Percentiles rank a stretch among this genome's conserved stretches.
Conservation (phyloP, 2,888 invertebrate species). For the Plebejus anna region DNA sequence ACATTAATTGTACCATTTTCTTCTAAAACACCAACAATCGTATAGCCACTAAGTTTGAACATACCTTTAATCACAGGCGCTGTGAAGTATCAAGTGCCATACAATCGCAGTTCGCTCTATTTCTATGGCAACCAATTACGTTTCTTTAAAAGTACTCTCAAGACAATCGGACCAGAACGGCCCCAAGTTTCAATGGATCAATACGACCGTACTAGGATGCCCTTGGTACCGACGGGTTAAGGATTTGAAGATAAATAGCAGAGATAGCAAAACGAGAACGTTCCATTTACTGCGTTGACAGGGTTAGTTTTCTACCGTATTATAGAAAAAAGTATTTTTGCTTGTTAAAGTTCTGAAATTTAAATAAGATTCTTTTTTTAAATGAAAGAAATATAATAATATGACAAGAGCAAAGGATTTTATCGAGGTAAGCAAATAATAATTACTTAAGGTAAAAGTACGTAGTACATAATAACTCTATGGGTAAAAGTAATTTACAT, state of each 20-base stretch:
- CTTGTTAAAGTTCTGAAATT: background rate
- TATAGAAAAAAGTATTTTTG: background rate
- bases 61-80: background rate
- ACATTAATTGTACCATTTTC: background rate
- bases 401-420: too few relatives aligned
- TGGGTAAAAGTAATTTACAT: background rate
- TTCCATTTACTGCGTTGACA: background rate
- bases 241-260: slow-evolving; percentile 15
- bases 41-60: background rate
- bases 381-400: too few relatives aligned
- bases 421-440: too few relatives aligned
- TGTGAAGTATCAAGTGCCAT: background rate
- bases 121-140: slow-evolving; percentile 16
- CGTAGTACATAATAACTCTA: too few relatives aligned
- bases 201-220: slow-evolving; percentile 15
- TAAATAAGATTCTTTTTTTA: background rate
- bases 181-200: slow-evolving; percentile 19
- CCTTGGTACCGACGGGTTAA: slow-evolving; percentile 18
- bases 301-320: background rate
- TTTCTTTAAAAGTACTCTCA: slow-evolving; percentile 10
- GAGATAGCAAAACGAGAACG: slow-evolving; percentile 4
- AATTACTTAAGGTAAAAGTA: too few relatives aligned
- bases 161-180: slow-evolving; percentile 14
- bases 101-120: background rate
- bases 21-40: background rate